phyloP scores from a whole-genome alignment of 2,113 vertebrate species.

The Varanus komodoensis region DNA sequence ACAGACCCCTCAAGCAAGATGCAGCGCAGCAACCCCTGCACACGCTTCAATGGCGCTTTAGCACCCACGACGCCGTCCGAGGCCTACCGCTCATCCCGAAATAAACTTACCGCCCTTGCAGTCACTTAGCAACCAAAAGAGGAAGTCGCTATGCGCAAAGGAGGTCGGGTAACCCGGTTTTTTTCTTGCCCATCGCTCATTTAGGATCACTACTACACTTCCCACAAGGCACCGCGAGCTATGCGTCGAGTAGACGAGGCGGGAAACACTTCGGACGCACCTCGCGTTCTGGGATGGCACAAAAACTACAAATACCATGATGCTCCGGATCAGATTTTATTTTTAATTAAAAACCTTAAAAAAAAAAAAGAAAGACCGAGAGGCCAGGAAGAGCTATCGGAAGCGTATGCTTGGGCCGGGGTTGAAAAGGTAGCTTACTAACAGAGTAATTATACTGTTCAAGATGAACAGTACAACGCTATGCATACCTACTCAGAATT shows the following conservation, averaged over 20 bases:
- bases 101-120: slow-evolving; percentile 59
- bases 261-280: neutral
- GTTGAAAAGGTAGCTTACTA: too few relatives aligned
- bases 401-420: too few relatives aligned
- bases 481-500: too few relatives aligned
- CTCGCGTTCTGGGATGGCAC: neutral
- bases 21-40: too few relatives aligned
- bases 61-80: neutral
- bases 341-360: neutral
- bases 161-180: slow-evolving; percentile 33
- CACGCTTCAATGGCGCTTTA: neutral
- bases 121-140: slow-evolving; percentile 51
- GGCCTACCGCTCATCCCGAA: slow-evolving; percentile 48
- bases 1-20: too few relatives aligned
- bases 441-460: too few relatives aligned
- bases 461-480: too few relatives aligned
- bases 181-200: too few relatives aligned
- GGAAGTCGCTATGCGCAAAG: slow-evolving; percentile 30
- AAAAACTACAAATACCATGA: slow-evolving; percentile 54
- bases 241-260: too few relatives aligned
- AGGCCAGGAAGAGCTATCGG: too few relatives aligned
- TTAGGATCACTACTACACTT: slow-evolving; percentile 13
- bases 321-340: neutral
- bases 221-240: slow-evolving; percentile 11
- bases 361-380: too few relatives aligned